Conservation (phyloP, 2,113 vertebrate species). For the Ophiodon elongatus region DNA sequence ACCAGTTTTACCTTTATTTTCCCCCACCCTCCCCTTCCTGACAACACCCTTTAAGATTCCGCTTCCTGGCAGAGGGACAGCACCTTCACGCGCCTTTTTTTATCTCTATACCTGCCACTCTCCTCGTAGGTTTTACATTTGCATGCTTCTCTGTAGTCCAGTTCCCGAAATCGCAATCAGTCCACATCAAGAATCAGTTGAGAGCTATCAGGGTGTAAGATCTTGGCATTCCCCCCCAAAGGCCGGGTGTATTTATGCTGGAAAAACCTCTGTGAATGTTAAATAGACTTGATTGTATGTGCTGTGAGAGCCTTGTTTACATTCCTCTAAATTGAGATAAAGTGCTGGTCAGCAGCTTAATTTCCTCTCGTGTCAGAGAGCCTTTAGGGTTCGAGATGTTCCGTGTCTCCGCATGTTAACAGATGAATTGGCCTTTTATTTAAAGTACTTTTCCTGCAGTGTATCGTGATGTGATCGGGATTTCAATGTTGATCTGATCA, state of each 20-base stretch:
- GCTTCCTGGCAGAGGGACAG: not conserved
- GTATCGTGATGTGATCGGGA: not conserved
- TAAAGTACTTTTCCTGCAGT: not conserved
- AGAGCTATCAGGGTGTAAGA: constrained; percentile 35
- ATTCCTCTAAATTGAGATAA: constrained; percentile 48
- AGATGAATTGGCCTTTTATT: not conserved
- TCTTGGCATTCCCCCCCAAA: constrained; percentile 47
- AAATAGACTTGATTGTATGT: constrained; percentile 67
- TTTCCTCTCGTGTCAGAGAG: constrained; percentile 26
- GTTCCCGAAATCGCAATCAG: constrained; percentile 27
- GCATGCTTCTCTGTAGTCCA: not conserved
- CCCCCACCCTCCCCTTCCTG: not conserved
- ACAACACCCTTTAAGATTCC: not conserved
- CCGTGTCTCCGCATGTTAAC: not conserved
- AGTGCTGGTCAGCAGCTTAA: constrained; percentile 12
- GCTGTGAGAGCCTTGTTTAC: constrained; percentile 50
- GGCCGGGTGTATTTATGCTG: constrained; percentile 41
- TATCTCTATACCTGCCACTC: not conserved
- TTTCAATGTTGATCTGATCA: not conserved
- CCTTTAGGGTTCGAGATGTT: constrained; percentile 7
- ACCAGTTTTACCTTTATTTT: constrained; percentile 1
- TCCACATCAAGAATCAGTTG: constrained; percentile 25
- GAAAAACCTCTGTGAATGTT: constrained; percentile 65
- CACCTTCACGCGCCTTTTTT: not conserved
- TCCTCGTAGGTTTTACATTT: not conserved